Conservation (phyloP, 2,797 vertebrate genomes). For the Esox lucius region DNA sequence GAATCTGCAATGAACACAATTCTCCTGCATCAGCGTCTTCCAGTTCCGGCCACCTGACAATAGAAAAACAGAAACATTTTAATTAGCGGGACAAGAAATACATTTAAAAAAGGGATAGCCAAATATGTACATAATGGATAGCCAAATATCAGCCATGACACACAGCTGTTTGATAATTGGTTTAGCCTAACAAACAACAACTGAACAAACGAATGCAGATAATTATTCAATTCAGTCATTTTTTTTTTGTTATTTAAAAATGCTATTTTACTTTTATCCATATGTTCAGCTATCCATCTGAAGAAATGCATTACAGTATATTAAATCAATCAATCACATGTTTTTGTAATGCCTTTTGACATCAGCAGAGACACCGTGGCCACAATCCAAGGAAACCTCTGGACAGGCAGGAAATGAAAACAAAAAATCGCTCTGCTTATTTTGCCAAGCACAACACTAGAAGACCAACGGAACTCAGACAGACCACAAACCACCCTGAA, state of each 20-base stretch:
- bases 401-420: too few species aligned
- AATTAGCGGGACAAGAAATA: background rate
- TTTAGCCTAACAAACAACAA: background rate
- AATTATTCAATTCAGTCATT: too few species aligned
- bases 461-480: too few species aligned
- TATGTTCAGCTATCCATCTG: background rate
- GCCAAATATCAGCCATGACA: background rate
- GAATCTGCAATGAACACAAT: slow-evolving; percentile 1
- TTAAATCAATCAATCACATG: too few species aligned
- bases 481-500: too few species aligned
- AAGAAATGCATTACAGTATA: background rate
- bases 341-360: too few species aligned
- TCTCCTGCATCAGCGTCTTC: slow-evolving; percentile 36
- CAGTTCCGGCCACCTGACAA: slow-evolving; percentile 35
- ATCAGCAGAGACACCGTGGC: background rate
- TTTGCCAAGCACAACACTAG: too few species aligned
- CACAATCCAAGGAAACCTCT: too few species aligned
- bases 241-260: background rate
- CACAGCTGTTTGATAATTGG: background rate
- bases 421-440: too few species aligned
- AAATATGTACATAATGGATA: background rate
- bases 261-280: background rate
- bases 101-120: background rate
- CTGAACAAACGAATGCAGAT: background rate
- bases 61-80: slow-evolving; percentile 31